Evolutionary conservation across 2,888 invertebrate genomes (phyloP), one percentile per base, ranked within the genome.

Genomic region (Blera fallax): DNA sequence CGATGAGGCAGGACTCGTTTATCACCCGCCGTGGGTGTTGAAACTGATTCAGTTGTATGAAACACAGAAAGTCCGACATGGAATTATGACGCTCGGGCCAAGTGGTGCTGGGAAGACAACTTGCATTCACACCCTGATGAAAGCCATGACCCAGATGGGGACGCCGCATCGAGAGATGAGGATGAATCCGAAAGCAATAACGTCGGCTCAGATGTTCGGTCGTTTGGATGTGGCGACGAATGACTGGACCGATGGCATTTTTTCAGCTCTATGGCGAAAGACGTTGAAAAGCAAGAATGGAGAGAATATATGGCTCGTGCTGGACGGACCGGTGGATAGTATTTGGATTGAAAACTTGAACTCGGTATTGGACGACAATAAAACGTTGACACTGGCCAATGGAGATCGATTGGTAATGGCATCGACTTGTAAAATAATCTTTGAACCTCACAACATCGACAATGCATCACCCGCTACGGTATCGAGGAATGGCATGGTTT

Each of bases 271-370:
- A 0, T 99, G 98, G 99, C 94, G 98, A 43, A 98, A 98, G 92
- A 98, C 98, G 0, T 93, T 98, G 1, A 97, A 97, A 92, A 93
- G 96, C 0, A 98, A 97, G 92, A 95, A 96, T 88, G 96, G 95
- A 90, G 98, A 98, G 89, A 94, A 97, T 90, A 95, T 98, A 21
- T 99, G 99, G 99, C 92, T 99, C 54, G 97, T 99, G 0, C 93
- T 99, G 45, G 98, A 99, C 90, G 99, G 99, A 0, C 98, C 98
- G 0, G 98, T 99, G 0, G 99, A 99, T 91, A 97, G 98, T 89
- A 98, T 98, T 88, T 99, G 99, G 99, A 99, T 99, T 88, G 99
- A 99, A 92, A 99, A 99, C 92, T 94, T 99, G 87, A 99, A 99
- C 92, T 98, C 98, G 0, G 99, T 99, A 0, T 93, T 99, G 64